A percentile compares a stretch with the other conserved stretches of the same genome.
Evolutionary conservation across 2,888 invertebrate genomes (phyloP).

Genomic region (Pachydiplax longipennis): DNA sequence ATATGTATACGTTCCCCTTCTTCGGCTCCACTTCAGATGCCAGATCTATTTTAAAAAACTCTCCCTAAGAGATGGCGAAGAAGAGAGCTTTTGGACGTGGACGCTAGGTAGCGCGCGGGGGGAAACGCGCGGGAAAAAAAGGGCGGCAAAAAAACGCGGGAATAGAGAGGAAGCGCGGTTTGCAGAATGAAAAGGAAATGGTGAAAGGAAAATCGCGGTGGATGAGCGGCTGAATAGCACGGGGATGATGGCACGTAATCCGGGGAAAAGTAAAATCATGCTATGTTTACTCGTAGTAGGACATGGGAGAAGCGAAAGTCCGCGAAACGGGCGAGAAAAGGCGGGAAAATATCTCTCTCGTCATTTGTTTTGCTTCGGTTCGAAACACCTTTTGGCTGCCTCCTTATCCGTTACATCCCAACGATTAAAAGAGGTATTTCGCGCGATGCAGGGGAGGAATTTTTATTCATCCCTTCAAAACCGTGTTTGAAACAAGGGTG

Average conservation of each 20-base stretch:
- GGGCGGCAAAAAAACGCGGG: neutral
- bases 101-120: no score
- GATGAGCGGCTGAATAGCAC: neutral
- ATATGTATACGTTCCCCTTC: constrained; percentile 10
- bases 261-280: neutral
- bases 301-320: neutral
- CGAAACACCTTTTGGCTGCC: neutral
- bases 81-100: neutral
- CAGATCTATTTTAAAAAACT: neutral
- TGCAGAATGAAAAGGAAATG: neutral
- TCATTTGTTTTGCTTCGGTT: neutral
- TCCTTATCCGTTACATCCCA: neutral
- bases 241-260: neutral
- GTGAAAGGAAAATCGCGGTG: neutral
- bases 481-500: neutral
- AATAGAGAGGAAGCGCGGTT: neutral
- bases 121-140: neutral
- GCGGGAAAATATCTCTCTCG: neutral
- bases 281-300: neutral
- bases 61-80: neutral
- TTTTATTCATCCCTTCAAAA: neutral
- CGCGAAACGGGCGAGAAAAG: neutral
- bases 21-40: neutral
- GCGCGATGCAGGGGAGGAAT: neutral
- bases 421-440: neutral